Percentiles rank a stretch among this genome's conserved stretches.
These are phyloP conservation scores for Junonia oenone DNA, from an alignment of 2,888 invertebrate genomes.

Conservation along the genomic window DNA sequence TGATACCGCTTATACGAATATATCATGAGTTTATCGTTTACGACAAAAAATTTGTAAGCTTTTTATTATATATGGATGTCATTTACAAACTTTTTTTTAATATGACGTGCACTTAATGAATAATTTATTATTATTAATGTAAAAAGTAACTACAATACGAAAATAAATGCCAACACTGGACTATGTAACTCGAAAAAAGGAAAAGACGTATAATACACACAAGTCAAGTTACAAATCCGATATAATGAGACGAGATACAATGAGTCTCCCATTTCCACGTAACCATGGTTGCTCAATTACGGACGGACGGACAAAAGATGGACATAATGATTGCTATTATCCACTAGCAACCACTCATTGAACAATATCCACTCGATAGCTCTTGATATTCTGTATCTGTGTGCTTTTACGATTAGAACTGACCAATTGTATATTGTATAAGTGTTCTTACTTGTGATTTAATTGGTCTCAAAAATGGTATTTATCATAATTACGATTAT, in stretches of 20 bases:
- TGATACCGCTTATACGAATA: no score
- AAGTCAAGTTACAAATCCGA: slow-evolving; percentile 7
- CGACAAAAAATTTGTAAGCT: no score
- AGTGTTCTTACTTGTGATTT: not conserved
- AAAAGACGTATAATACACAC: no score
- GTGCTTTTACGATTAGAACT: slow-evolving; percentile 12
- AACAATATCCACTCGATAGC: slow-evolving; percentile 20
- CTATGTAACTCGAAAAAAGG: no score
- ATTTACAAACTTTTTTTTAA: no score
- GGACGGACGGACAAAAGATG: slow-evolving; percentile 50
- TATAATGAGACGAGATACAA: slow-evolving; percentile 27
- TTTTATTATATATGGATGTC: no score
- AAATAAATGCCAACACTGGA: no score
- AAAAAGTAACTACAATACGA: not conserved
- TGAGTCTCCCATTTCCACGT: slow-evolving; percentile 32
- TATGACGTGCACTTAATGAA: no score
- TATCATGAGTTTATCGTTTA: no score
- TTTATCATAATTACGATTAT: no score
- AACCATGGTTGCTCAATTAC: slow-evolving; percentile 50
- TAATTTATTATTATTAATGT: not conserved
- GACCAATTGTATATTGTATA: no score
- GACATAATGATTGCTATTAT: slow-evolving; percentile 54
- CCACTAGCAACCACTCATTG: slow-evolving; percentile 29
- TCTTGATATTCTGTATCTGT: slow-evolving; percentile 24
- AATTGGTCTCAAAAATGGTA: no score